Percentiles rank a stretch among this genome's conserved stretches.
phyloP scores from a whole-genome alignment of 2,888 invertebrate species.

The Metacarcinus magister region DNA sequence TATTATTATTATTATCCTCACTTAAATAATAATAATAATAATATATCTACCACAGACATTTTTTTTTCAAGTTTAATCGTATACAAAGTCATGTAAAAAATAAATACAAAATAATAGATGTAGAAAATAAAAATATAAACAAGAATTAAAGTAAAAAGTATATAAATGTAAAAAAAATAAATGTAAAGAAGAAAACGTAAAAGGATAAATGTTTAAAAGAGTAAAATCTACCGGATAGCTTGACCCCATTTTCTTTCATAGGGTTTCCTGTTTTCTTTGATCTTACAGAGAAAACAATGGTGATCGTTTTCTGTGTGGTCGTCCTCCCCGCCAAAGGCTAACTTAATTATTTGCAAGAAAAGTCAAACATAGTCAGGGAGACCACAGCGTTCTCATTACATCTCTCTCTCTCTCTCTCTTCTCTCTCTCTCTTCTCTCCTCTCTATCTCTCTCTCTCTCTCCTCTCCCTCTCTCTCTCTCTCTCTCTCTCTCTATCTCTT shows the following conservation, averaged over 20 bases:
- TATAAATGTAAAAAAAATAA: neutral
- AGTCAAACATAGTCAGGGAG: neutral
- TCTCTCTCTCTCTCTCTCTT: constrained; percentile 47
- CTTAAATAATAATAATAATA: too few species aligned
- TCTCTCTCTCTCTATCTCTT: too few species aligned
- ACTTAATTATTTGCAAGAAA: constrained; percentile 39
- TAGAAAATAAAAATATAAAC: too few species aligned
- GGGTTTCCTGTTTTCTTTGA: neutral
- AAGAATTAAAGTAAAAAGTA: too few species aligned
- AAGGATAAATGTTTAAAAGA: neutral
- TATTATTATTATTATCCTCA: too few species aligned
- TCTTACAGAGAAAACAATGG: constrained; percentile 19
- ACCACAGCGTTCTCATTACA: neutral
- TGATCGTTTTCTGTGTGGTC: constrained; percentile 38
- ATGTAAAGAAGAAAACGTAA: neutral
- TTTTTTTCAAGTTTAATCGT: too few species aligned
- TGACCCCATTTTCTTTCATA: constrained; percentile 7
- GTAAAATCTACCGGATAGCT: neutral
- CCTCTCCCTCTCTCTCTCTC: neutral
- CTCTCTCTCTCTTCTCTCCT: neutral
- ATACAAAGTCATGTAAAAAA: neutral
- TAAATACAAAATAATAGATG: neutral
- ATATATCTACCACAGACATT: too few species aligned
- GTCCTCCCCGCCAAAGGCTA: neutral
- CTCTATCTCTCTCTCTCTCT: constrained; percentile 15